These are phyloP conservation scores for Fragum whitleyi DNA, from an alignment of 2,888 invertebrate genomes.

Conservation along the genomic window DNA sequence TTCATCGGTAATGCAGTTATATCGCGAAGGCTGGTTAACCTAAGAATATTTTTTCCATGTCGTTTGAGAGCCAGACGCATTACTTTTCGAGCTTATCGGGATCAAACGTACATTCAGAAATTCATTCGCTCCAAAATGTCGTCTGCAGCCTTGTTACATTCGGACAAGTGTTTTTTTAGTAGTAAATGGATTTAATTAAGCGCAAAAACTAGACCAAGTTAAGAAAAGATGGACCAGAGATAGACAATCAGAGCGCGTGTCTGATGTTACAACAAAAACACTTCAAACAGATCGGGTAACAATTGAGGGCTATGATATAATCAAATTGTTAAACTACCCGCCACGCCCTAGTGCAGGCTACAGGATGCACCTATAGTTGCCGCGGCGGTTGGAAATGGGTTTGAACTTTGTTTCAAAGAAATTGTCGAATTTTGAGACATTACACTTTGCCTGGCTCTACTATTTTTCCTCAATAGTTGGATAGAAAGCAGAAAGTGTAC, in stretches of 20 bases:
- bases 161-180: background rate
- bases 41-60: no score
- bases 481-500: no score
- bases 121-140: background rate
- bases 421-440: no score
- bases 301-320: background rate
- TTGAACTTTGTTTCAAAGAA: no score
- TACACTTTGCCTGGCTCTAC: no score
- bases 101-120: no score
- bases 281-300: background rate
- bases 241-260: background rate
- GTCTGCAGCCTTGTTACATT: background rate
- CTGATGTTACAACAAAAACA: background rate
- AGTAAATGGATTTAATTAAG: background rate
- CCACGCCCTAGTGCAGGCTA: background rate
- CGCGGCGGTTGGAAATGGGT: background rate
- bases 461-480: no score
- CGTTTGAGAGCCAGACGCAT: no score
- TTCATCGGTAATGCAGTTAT: no score
- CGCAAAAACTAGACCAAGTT: background rate
- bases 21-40: no score
- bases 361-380: background rate
- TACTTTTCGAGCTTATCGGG: no score
- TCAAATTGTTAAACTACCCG: background rate
- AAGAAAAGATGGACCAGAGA: background rate